Base-by-base conservation (phyloP, 2,888 invertebrate genomes). In the Taphrorychus bicolor region DNA sequence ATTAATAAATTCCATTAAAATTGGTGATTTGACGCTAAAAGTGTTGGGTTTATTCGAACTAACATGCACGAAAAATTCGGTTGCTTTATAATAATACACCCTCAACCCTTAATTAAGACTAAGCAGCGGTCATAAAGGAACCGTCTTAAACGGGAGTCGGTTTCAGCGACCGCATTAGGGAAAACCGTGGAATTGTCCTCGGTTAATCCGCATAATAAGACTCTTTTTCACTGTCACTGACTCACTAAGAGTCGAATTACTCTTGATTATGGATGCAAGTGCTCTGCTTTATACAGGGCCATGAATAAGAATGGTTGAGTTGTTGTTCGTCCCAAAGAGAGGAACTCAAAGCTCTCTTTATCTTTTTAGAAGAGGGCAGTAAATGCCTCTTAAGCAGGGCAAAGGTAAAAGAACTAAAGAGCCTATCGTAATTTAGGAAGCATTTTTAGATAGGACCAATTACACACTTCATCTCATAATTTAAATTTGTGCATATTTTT, bases 131-230 rank as follows among this genome's bases (percentile, higher is more conserved):
- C 61, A 59, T 61, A 61, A 59, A 64, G 57, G 61, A 66, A 56
- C 56, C 45, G 60, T 21, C 49, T 54, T 22, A n/a, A n/a, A 19
- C 59, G 14, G 23, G 54, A 58, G 49, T 41, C 48, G 60, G 66
- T 56, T 66, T 60, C 54, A 51, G 54, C 32, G 32, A 41, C 54
- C 32, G 49, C 66, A 60, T 66, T 66, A 66, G 23, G 60, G 60
- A 58, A 59, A 71, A 64, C n/a, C 62, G 64, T 60, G 59, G 67
- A 56, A 69, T 76, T 72, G 76, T 73, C 75, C 74, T 73, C 74
- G 75, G 75, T 78, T 80, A 80, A 80, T 79, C 77, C 75, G 78
- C 75, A 80, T 79, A 80, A 80, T 80, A 80, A 78, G 78, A 73
- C 75, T 73, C 76, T 80, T 77, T 77, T 74, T 80, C 79, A 80